Evolutionary conservation across 2,888 invertebrate genomes (phyloP).

Genomic region (Acanthacorydalis orientalis): DNA sequence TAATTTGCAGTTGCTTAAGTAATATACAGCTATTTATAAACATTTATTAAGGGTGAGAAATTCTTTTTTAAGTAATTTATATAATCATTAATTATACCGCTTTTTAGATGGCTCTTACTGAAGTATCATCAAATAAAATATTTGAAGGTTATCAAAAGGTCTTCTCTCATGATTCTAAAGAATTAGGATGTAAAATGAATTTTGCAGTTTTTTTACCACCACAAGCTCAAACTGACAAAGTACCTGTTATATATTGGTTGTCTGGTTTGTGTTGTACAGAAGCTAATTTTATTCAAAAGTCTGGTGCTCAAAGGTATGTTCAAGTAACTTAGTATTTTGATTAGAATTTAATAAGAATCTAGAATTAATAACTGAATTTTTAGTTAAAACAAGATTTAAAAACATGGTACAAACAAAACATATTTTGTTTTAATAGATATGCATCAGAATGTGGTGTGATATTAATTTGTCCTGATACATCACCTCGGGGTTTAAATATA

Average conservation of each 20-base stretch:
- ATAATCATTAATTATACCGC: too few relatives aligned
- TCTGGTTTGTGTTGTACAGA: constrained; percentile 90
- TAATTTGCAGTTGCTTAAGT: too few relatives aligned
- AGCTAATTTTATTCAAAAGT: constrained; percentile 88
- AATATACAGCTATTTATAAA: too few relatives aligned
- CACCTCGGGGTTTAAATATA: constrained; percentile 77
- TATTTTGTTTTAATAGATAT: constrained; percentile 27
- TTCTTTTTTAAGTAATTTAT: too few relatives aligned
- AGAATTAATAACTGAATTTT: too few relatives aligned
- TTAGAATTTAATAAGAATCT: background rate
- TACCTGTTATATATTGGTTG: constrained; percentile 80
- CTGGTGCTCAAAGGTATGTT: constrained; percentile 68
- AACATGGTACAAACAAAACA: too few relatives aligned
- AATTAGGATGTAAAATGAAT: constrained; percentile 78
- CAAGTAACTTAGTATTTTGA: background rate
- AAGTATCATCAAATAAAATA: constrained; percentile 49
- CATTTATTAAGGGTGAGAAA: too few relatives aligned
- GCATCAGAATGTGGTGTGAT: constrained; percentile 75
- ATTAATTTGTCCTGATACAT: constrained; percentile 90
- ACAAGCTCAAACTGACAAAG: constrained; percentile 38
- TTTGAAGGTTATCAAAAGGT: constrained; percentile 80
- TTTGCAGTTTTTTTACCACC: constrained; percentile 85
- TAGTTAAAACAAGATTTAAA: too few relatives aligned
- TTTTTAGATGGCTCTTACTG: constrained; percentile 25
- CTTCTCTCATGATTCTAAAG: constrained; percentile 60